Evolutionary conservation across 2,113 vertebrate genomes (phyloP), one percentile per base, ranked within the genome.

Genomic region (Sander vitreus): DNA sequence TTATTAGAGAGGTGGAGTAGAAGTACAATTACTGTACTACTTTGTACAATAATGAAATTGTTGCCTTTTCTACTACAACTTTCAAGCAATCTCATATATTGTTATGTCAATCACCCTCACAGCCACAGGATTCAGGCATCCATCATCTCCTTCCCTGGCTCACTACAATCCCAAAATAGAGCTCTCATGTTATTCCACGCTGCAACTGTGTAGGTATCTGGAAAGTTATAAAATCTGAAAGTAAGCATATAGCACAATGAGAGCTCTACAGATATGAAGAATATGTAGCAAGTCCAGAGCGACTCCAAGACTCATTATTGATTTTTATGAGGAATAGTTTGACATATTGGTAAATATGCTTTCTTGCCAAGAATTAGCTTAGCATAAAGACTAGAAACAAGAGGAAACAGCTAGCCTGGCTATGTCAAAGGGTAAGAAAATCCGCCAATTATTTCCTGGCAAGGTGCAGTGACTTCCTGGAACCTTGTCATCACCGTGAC

Each of bases 121-220:
- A 54, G 45, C 19, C 19, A n/a, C 72, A 59, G 59, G 66, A 23
- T 58, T 55, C 70, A 18, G 30, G 33, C n/a, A 11, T 36, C 60
- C 23, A 6, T 62, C 47, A 3, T 57, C 11, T 30, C 27, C n/a
- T 45, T 33, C 13, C 39, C 39, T 2, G 30, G 30, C 47, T 53
- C 30, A 65, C 58, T 7, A 16, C 65, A 75, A 16, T 73, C 15
- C 39, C 39, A 10, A 10, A 10, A 57, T 0, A 45, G n/a, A 73
- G 64, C 25, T 43, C 47, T 30, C 4, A 3, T 45, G 36, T 54
- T 55, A 8, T 16, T 64, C n/a, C 27, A 64, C 1, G 0, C 36
- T 14, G 63, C 50, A n/a, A 10, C 23, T 10, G 1, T 65, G 66
- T 76, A 78, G 76, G 73, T 82, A 81, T 79, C 9, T 33, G 15